Conservation (phyloP, 2,113 vertebrate species). For the Sebastes fasciatus region DNA sequence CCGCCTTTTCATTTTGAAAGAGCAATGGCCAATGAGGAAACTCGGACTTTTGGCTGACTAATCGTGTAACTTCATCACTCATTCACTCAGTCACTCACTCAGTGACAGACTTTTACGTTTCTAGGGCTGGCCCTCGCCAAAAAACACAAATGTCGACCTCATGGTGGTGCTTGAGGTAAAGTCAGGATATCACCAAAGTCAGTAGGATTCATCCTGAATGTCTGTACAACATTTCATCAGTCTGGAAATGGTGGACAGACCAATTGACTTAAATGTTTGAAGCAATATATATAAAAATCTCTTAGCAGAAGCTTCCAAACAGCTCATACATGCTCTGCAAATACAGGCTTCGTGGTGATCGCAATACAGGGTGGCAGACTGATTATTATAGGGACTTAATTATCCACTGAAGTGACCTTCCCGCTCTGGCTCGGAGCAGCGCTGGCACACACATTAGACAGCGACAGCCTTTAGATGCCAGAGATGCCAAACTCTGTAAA, state of each 20-base stretch:
- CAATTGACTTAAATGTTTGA: background rate
- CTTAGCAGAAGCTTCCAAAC: background rate
- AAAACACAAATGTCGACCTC: background rate
- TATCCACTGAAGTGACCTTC: slow-evolving; percentile 61
- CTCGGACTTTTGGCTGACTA: no score
- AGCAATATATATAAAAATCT: background rate
- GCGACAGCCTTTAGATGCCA: slow-evolving; percentile 28
- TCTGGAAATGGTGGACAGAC: background rate
- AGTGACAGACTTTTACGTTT: no score
- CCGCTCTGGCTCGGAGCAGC: slow-evolving; percentile 25
- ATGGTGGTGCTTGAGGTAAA: background rate
- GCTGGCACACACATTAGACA: slow-evolving; percentile 13
- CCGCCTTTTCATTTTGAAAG: no score
- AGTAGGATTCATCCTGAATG: background rate
- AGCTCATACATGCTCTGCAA: background rate
- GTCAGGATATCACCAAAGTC: background rate
- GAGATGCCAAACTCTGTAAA: slow-evolving; percentile 33
- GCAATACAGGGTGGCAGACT: slow-evolving; percentile 37
- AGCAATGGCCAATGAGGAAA: no score
- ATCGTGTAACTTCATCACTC: no score
- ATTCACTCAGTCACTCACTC: no score
- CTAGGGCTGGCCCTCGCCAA: no score
- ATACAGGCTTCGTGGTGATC: background rate
- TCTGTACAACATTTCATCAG: background rate
- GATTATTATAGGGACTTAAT: slow-evolving; percentile 62